A percentile compares a stretch with the other conserved stretches of the same genome.
phyloP scores from a whole-genome alignment of 2,797 vertebrate genomes.

The Hylomyscus alleni region DNA sequence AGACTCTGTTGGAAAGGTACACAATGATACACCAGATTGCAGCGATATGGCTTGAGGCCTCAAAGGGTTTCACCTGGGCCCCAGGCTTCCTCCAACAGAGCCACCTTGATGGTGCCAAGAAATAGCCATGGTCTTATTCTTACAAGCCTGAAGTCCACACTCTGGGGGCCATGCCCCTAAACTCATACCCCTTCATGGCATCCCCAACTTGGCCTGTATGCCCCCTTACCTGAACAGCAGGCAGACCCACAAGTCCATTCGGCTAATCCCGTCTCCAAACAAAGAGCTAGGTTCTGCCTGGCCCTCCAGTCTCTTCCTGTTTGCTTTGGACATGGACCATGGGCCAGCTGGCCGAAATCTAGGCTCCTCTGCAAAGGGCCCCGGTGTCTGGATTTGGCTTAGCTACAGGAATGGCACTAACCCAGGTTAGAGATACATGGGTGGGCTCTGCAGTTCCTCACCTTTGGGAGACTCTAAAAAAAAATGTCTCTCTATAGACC shows the following conservation, averaged over 20 bases:
- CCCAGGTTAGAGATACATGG: not conserved
- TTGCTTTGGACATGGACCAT: conserved; percentile 71
- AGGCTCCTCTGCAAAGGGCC: conserved; percentile 19
- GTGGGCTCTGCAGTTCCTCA: not conserved
- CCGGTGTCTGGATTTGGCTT: not conserved
- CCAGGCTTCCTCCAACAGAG: not conserved
- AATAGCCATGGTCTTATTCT: no score
- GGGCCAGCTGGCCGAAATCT: conserved; percentile 59
- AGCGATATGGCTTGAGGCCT: not conserved
- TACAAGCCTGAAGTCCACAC: no score
- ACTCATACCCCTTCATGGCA: not conserved
- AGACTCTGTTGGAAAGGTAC: not conserved
- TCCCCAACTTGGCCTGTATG: not conserved
- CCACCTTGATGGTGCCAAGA: no score
- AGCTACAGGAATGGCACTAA: not conserved
- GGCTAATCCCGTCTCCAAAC: conserved; percentile 67
- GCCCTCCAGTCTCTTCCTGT: conserved; percentile 74
- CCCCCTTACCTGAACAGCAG: not conserved
- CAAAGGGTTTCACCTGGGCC: no score
- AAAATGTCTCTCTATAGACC: not conserved
- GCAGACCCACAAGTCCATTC: not conserved
- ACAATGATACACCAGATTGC: not conserved
- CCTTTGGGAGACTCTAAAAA: not conserved
- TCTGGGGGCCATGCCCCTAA: not conserved
- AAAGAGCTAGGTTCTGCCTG: conserved; percentile 61